Evolutionary conservation across 2,888 invertebrate genomes (phyloP), one percentile per base, ranked within the genome.

Genomic region (Temnothorax rugatulus): DNA sequence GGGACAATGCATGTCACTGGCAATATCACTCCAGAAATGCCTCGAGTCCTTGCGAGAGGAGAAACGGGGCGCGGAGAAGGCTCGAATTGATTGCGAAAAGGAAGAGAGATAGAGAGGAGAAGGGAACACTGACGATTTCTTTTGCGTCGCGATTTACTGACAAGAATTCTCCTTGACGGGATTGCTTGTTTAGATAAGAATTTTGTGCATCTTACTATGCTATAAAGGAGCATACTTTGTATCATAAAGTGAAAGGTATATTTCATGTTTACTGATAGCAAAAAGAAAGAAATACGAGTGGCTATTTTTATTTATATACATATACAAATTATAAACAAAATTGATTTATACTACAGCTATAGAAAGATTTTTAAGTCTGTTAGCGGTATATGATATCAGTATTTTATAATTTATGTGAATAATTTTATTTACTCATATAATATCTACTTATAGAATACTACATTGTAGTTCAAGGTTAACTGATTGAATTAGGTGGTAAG

Each of bases 1-100:
- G 84, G 90, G 85, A 92, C 92, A 92, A 93, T 93, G 91, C 91
- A 91, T 90, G 93, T 92, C 92, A 92, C 90, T 89, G 90, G 92
- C 92, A 92, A 93, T 93, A 93, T 92, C 91, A 91, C 91, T 92
- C 91, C 84, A 84, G 87, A 88, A 88, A 92, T 91, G 91, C 90
- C 86, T 86, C 82, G 87, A 91, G 87, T 91, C 88, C 87, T 92
- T 86, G 88, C 84, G 29, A 83, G 87, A 47, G 79, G 50, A 63
- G 59, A 50, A 66, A 54, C 50, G 63, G 77, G 52, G 25, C 21
- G 57, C 64, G 25, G 61, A 18, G 41, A 9, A 18, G 34, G 34
- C 61, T 54, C 47, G 73, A 88, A 92, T 91, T 91, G 89, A 91
- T 92, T 85, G 88, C 71, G 76, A 41, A 59, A 63, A 74, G 71